Conservation (phyloP, 2,888 invertebrate genomes). For the Volucella bombylans region DNA sequence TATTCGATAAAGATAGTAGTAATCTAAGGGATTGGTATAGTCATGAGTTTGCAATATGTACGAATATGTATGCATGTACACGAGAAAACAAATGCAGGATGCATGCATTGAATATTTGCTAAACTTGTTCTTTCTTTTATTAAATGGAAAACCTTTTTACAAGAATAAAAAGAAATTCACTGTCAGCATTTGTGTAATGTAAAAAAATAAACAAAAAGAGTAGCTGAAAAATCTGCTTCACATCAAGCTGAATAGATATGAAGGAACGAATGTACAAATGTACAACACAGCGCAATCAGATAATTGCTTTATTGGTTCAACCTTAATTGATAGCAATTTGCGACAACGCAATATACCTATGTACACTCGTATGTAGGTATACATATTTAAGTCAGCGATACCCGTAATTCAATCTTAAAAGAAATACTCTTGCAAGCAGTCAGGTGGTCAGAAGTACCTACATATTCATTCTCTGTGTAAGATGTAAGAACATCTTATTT, state of each 20-base stretch:
- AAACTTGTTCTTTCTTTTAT: conserved; percentile 26
- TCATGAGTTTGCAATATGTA: conserved; percentile 49
- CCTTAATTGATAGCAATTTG: conserved; percentile 55
- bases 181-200: conserved; percentile 55
- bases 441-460: no score
- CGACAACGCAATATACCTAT: conserved; percentile 34
- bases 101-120: conserved; percentile 52
- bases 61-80: background rate
- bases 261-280: background rate
- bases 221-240: conserved; percentile 2
- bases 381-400: no score
- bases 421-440: no score
- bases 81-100: conserved; percentile 57
- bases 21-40: conserved; percentile 54
- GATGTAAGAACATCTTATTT: no score
- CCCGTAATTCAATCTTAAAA: no score
- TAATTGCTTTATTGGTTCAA: conserved; percentile 56
- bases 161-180: conserved; percentile 57
- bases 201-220: conserved; percentile 38
- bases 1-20: conserved; percentile 42
- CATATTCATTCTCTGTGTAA: no score
- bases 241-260: conserved; percentile 7
- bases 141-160: conserved; percentile 48
- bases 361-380: background rate
- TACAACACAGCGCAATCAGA: conserved; percentile 27